Percentiles rank a stretch among this genome's conserved stretches.
Evolutionary conservation across 2,113 vertebrate genomes (phyloP).

Genomic region (Periophthalmodon schlosseri): DNA sequence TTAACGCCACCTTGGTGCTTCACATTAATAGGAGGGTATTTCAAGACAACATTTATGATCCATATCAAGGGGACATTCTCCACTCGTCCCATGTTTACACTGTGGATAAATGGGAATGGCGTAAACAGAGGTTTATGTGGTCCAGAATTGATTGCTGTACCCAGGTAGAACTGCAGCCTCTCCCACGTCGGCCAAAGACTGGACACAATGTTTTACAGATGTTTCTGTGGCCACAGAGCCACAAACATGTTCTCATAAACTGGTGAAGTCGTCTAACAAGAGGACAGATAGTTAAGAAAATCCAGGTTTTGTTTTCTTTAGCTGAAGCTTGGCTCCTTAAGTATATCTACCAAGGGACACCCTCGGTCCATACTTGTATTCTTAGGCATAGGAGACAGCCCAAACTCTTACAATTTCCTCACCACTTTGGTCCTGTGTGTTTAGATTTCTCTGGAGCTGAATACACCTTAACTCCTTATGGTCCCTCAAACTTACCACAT

Average conservation of each 20-base stretch:
- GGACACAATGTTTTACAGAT: constrained; percentile 70
- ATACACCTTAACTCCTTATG: constrained; percentile 55
- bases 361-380: constrained; percentile 33
- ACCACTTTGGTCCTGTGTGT: constrained; percentile 51
- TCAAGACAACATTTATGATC: constrained; percentile 28
- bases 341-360: constrained; percentile 55
- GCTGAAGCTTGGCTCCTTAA: constrained; percentile 50
- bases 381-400: constrained; percentile 34
- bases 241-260: constrained; percentile 73
- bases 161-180: constrained; percentile 40
- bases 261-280: constrained; percentile 61
- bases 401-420: constrained; percentile 55
- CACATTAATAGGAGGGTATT: constrained; percentile 26
- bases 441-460: constrained; percentile 49
- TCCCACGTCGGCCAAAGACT: constrained; percentile 55
- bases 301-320: constrained; percentile 64
- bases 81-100: constrained; percentile 44
- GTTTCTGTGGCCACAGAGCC: constrained; percentile 68
- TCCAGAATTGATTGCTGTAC: constrained; percentile 32
- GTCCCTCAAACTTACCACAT: constrained; percentile 52
- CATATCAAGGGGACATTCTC: constrained; percentile 30
- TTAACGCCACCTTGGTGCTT: constrained; percentile 29
- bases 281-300: constrained; percentile 62
- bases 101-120: constrained; percentile 27
- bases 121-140: constrained; percentile 31